Percentiles rank a stretch among this genome's conserved stretches.
These are phyloP conservation scores for Elephantulus edwardii DNA, from an alignment of 2,113 vertebrate genomes.

Conservation along the genomic window DNA sequence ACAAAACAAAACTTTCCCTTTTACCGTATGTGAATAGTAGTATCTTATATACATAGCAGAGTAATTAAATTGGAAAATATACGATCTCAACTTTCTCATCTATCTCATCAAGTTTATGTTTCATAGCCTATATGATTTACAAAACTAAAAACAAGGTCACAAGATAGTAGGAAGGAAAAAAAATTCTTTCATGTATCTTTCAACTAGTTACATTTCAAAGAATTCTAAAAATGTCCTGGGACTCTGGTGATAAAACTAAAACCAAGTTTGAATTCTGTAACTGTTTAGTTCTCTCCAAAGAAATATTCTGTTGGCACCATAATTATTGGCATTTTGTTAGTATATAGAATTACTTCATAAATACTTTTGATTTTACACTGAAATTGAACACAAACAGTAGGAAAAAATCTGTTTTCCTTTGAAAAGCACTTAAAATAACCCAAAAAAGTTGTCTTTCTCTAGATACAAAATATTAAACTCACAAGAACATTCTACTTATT, in stretches of 20 bases:
- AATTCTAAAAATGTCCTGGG: not conserved
- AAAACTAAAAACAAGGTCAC: slow-evolving; percentile 28
- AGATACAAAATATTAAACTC: slow-evolving; percentile 38
- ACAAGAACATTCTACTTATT: not conserved
- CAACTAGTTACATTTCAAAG: not conserved
- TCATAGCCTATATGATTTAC: not conserved
- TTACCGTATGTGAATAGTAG: not conserved
- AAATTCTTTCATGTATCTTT: not conserved
- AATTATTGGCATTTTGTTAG: slow-evolving; percentile 2
- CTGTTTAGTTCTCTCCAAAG: slow-evolving; percentile 23
- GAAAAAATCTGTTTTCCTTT: slow-evolving; percentile 19
- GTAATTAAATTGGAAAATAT: slow-evolving; percentile 18
- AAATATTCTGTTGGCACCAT: not conserved
- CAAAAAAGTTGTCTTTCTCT: slow-evolving; percentile 31
- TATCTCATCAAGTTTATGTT: slow-evolving; percentile 24
- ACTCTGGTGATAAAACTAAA: slow-evolving; percentile 19
- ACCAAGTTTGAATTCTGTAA: not conserved
- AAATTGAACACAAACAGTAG: slow-evolving; percentile 44
- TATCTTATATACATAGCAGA: slow-evolving; percentile 4
- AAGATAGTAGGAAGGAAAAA: not conserved
- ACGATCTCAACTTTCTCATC: not conserved
- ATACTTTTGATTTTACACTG: slow-evolving; percentile 7
- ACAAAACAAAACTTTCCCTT: slow-evolving; percentile 16
- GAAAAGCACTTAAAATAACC: not conserved
- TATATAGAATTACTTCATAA: slow-evolving; percentile 30